Evolutionary conservation across 2,888 invertebrate species (phyloP).

Genomic region (Scaptomyza flava): DNA sequence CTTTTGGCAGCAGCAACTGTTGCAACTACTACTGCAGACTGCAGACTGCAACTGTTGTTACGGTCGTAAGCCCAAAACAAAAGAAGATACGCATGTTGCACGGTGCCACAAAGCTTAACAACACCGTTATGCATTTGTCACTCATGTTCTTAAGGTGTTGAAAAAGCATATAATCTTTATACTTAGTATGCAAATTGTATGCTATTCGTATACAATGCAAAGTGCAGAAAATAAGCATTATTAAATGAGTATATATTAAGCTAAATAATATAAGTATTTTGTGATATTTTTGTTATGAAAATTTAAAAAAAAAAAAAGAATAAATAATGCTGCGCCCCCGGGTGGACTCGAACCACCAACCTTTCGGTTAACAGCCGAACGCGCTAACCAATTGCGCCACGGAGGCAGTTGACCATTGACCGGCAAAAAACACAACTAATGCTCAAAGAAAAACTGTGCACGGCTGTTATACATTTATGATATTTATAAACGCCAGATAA

Average conservation of each 20-base stretch:
- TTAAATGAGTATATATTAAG: no score
- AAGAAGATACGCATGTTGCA: constrained; percentile 22
- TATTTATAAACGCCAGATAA: constrained; percentile 26
- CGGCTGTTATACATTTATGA: neutral
- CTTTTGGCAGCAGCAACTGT: constrained; percentile 59
- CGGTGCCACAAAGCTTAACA: constrained; percentile 12
- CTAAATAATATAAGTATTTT: no score
- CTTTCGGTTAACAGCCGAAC: constrained; percentile 99
- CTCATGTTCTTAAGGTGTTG: neutral
- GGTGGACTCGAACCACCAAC: constrained; percentile 94
- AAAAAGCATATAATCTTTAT: constrained; percentile 32
- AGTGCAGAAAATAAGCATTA: neutral
- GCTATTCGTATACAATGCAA: constrained; percentile 3
- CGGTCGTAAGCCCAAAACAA: constrained; percentile 49
- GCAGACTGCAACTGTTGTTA: constrained; percentile 64
- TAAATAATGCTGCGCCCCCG: constrained; percentile 43
- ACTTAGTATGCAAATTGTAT: neutral
- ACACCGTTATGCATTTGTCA: constrained; percentile 24
- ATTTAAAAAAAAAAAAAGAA: neutral
- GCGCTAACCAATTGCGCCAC: constrained; percentile 99
- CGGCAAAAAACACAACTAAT: constrained; percentile 12
- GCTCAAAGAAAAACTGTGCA: neutral
- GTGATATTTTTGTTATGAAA: no score
- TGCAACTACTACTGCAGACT: constrained; percentile 51
- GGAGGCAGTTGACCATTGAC: constrained; percentile 82